Conservation (phyloP, 2,888 invertebrate species). For the Mantis religiosa region DNA sequence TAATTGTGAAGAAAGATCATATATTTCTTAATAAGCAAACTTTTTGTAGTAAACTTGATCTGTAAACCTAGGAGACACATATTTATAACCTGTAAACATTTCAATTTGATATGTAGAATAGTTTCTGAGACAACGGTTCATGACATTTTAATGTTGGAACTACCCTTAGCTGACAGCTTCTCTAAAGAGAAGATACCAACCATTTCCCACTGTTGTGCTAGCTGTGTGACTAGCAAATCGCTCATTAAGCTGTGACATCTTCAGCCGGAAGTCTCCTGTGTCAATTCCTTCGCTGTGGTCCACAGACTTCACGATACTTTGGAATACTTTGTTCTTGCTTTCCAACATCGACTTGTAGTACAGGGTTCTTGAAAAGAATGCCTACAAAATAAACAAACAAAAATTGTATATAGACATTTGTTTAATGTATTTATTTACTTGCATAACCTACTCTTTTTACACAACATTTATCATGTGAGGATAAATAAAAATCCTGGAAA, state of each 20-base stretch:
- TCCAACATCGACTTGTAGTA: slow-evolving; percentile 93
- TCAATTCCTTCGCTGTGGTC: slow-evolving; percentile 71
- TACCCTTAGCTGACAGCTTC: too few relatives aligned
- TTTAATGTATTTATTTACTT: neutral
- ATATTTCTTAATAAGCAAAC: too few relatives aligned
- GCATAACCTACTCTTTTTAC: neutral
- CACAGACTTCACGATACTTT: slow-evolving; percentile 76
- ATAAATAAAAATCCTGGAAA: too few relatives aligned
- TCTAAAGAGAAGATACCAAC: slow-evolving; percentile 31
- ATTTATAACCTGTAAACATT: too few relatives aligned
- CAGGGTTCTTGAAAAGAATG: slow-evolving; percentile 80
- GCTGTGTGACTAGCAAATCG: slow-evolving; percentile 75
- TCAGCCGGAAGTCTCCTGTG: slow-evolving; percentile 58
- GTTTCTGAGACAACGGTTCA: too few relatives aligned
- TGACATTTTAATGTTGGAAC: too few relatives aligned
- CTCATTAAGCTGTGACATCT: slow-evolving; percentile 76
- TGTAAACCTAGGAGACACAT: too few relatives aligned
- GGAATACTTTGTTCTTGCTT: slow-evolving; percentile 90
- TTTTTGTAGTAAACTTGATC: too few relatives aligned
- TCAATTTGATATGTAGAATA: too few relatives aligned
- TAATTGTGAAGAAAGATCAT: too few relatives aligned
- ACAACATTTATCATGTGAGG: neutral
- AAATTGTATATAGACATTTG: neutral
- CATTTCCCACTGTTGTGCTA: slow-evolving; percentile 72
- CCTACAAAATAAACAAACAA: slow-evolving; percentile 37